Evolutionary conservation across 2,888 invertebrate genomes (phyloP).

Genomic region (Lymantria dispar): DNA sequence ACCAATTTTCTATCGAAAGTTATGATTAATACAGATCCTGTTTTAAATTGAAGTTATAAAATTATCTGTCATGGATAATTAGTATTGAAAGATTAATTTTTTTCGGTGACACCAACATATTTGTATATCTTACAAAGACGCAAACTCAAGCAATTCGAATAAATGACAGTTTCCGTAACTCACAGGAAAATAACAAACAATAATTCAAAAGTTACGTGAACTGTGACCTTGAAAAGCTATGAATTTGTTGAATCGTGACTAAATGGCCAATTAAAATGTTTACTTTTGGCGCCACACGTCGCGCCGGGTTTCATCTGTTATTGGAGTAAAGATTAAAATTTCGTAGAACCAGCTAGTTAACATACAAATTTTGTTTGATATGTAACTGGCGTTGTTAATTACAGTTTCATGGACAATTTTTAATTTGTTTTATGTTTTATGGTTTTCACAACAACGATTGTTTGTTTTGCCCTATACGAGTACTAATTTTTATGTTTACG

Average conservation of each 20-base stretch:
- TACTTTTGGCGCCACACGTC: slow-evolving; percentile 70
- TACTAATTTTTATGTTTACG: not conserved
- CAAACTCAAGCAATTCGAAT: not conserved
- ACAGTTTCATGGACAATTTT: slow-evolving; percentile 48
- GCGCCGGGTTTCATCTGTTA: slow-evolving; percentile 60
- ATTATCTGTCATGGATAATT: slow-evolving; percentile 19
- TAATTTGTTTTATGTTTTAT: slow-evolving; percentile 33
- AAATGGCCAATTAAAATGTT: slow-evolving; percentile 72
- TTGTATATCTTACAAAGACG: not conserved
- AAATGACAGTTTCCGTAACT: not conserved
- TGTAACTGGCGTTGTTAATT: slow-evolving; percentile 41
- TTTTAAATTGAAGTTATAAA: slow-evolving; percentile 3
- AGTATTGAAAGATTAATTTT: slow-evolving; percentile 1
- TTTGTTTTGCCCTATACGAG: not conserved
- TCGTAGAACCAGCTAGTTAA: slow-evolving; percentile 49
- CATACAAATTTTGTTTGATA: slow-evolving; percentile 38
- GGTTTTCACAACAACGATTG: slow-evolving; percentile 18
- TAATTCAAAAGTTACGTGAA: slow-evolving; percentile 1
- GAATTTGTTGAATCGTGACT: slow-evolving; percentile 67
- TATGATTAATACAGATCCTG: slow-evolving; percentile 16
- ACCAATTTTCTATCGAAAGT: slow-evolving; percentile 33
- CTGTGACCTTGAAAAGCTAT: slow-evolving; percentile 30
- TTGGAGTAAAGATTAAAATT: slow-evolving; percentile 55
- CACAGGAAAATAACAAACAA: not conserved
- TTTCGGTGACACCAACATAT: not conserved